Evolutionary conservation across 2,888 invertebrate species (phyloP).

Genomic region (Scaptodrosophila latifasciaeformis): DNA sequence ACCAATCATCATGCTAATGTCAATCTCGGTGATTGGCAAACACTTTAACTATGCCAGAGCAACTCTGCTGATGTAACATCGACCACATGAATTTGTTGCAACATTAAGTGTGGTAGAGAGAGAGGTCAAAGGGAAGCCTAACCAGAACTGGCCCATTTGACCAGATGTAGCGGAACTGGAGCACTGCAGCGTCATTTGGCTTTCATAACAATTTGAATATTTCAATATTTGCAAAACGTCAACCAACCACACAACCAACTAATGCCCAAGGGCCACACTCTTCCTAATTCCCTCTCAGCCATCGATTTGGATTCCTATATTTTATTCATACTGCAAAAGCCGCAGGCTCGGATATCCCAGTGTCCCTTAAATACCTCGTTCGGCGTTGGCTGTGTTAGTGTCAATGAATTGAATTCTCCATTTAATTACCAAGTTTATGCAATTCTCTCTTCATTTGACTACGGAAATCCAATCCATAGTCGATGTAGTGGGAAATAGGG

Average conservation of each 20-base stretch:
- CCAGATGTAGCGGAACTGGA: neutral
- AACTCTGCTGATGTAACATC: constrained; percentile 11
- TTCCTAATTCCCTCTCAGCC: neutral
- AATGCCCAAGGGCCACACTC: neutral
- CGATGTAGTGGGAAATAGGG: no score
- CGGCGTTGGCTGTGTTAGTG: no score
- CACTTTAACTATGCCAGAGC: constrained; percentile 34
- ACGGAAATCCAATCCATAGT: no score
- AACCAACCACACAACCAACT: neutral
- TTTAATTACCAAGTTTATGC: no score
- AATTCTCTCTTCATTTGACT: no score
- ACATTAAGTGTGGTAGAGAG: neutral
- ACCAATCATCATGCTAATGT: neutral
- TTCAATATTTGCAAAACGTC: neutral
- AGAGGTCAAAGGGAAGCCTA: no score
- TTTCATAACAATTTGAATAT: constrained; percentile 2
- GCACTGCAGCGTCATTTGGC: neutral
- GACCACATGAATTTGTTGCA: neutral
- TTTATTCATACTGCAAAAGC: constrained; percentile 1
- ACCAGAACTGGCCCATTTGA: neutral
- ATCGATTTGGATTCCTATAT: neutral
- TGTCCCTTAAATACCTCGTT: no score
- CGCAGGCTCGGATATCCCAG: neutral
- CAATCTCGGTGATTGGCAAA: constrained; percentile 23
- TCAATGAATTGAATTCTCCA: no score